A percentile compares a stretch with the other conserved stretches of the same genome.
Evolutionary conservation across 2,113 vertebrate genomes (phyloP).

Genomic region (Erpornis zantholeuca): DNA sequence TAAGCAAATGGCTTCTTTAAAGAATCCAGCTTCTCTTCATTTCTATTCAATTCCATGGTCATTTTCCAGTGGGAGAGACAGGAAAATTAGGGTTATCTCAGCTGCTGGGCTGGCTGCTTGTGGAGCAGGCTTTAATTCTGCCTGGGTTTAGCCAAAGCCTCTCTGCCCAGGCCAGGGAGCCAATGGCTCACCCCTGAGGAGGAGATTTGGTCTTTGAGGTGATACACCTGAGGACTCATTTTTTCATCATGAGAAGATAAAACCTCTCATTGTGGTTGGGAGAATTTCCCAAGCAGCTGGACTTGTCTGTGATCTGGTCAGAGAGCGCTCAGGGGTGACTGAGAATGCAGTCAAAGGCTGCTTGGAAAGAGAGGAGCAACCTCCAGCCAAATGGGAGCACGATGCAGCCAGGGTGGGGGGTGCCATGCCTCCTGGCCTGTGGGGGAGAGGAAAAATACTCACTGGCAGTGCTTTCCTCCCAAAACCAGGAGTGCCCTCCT

Average conservation of each 20-base stretch:
- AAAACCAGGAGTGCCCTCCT: fast-evolving
- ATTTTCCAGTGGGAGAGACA: background rate
- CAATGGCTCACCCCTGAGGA: background rate
- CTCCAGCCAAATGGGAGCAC: background rate
- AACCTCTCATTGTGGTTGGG: background rate
- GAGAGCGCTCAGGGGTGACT: background rate
- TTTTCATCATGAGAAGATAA: background rate
- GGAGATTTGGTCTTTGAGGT: background rate
- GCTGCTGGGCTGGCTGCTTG: background rate
- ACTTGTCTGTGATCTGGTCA: background rate
- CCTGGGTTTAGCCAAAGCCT: background rate
- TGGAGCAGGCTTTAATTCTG: background rate
- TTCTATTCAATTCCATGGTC: background rate
- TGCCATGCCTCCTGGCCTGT: background rate
- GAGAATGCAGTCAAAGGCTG: background rate
- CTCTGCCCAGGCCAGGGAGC: background rate
- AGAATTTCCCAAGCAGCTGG: background rate
- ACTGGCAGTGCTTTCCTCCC: background rate
- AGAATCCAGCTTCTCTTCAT: background rate
- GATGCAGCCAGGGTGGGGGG: background rate
- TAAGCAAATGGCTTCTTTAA: background rate
- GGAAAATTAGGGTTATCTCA: background rate
- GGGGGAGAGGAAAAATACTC: background rate
- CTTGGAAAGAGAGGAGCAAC: background rate
- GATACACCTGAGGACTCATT: background rate